phyloP scores from a whole-genome alignment of 2,888 invertebrate species.

The Nycteola revayana region DNA sequence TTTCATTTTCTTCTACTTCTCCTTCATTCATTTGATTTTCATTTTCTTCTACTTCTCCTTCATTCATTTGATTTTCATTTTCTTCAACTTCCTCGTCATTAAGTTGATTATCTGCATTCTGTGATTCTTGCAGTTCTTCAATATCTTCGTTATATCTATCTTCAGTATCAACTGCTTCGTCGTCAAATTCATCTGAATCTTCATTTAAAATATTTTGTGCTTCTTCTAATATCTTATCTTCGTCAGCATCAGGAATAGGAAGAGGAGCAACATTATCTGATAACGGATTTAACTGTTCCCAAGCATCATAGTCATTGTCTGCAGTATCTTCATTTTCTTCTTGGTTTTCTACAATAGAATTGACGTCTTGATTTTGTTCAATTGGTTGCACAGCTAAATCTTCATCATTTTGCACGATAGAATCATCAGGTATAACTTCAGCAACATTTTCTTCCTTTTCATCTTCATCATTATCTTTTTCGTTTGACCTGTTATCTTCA shows the following conservation, averaged over 20 bases:
- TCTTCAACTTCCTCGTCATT: too few relatives aligned
- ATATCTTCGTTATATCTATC: too few relatives aligned
- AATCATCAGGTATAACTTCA: constrained; percentile 3
- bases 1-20: too few relatives aligned
- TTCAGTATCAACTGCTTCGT: background rate
- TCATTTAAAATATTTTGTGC: constrained; percentile 12
- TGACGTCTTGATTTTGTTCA: constrained; percentile 11
- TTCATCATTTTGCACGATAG: constrained; percentile 1
- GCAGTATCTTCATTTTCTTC: constrained; percentile 14
- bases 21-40: too few relatives aligned
- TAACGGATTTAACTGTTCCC: too few relatives aligned
- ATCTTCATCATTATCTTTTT: constrained; percentile 13
- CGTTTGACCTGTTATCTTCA: constrained; percentile 54
- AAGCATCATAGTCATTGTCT: constrained; percentile 9
- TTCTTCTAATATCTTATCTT: constrained; percentile 11
- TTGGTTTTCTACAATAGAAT: constrained; percentile 8
- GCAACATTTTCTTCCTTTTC: constrained; percentile 1
- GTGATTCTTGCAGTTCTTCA: too few relatives aligned
- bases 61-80: too few relatives aligned
- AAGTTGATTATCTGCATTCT: too few relatives aligned
- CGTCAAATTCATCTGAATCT: constrained; percentile 6
- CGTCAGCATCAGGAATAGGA: constrained; percentile 11
- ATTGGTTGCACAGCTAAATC: constrained; percentile 11
- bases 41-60: too few relatives aligned
- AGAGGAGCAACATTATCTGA: constrained; percentile 2